Evolutionary conservation across 2,113 vertebrate species (phyloP).

Genomic region (Aphyosemion australe): DNA sequence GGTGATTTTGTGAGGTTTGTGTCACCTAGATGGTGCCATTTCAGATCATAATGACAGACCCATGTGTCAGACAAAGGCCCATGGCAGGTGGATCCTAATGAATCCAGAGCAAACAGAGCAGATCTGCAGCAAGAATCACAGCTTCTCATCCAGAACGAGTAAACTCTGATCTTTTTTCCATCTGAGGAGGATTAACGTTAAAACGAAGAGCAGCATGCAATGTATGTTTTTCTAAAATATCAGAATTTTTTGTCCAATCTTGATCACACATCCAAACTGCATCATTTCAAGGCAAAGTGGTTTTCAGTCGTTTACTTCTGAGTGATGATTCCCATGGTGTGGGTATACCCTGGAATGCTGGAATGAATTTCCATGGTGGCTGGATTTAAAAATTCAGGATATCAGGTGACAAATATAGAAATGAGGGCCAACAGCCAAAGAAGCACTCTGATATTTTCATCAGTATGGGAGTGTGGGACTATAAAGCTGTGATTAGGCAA

Average conservation of each 20-base stretch:
- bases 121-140: constrained; percentile 10
- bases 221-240: not conserved
- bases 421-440: constrained; percentile 10
- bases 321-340: constrained; percentile 58
- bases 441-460: constrained; percentile 7
- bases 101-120: constrained; percentile 32
- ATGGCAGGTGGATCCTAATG: constrained; percentile 64
- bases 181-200: not conserved
- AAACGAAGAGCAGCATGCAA: not conserved
- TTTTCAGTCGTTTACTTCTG: constrained; percentile 37
- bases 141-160: not conserved
- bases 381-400: constrained; percentile 29
- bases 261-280: constrained; percentile 12
- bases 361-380: constrained; percentile 52
- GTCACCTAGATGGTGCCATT: constrained; percentile 13
- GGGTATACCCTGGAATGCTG: constrained; percentile 71
- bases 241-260: not conserved
- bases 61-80: constrained; percentile 59
- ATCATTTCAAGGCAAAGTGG: constrained; percentile 21
- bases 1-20: constrained; percentile 9
- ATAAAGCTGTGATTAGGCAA: not conserved
- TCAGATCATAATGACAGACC: constrained; percentile 24
- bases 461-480: not conserved
- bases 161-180: not conserved
- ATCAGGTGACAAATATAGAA: constrained; percentile 29